These are phyloP conservation scores for Chelon labrosus DNA, from an alignment of 2,797 vertebrate genomes.

Conservation along the genomic window DNA sequence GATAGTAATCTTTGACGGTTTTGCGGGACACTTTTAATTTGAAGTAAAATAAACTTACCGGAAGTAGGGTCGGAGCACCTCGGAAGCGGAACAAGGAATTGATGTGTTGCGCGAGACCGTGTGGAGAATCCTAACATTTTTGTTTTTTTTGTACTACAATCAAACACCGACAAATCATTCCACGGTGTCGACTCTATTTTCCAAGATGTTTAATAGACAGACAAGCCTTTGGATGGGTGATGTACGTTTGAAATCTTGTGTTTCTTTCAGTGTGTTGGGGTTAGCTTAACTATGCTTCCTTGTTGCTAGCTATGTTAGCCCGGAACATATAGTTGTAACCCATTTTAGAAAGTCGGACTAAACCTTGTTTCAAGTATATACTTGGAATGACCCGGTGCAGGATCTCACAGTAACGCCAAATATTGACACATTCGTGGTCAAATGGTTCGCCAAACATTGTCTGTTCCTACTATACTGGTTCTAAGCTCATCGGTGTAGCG, in stretches of 20 bases:
- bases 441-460: not conserved
- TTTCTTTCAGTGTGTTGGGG: not conserved
- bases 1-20: no score
- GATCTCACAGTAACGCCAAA: rapidly evolving
- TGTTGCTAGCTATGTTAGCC: slow-evolving; percentile 30
- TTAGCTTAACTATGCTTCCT: slow-evolving; percentile 41
- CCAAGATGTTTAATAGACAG: slow-evolving; percentile 87
- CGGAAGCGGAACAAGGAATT: slow-evolving; percentile 9
- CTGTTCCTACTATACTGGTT: not conserved
- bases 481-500: not conserved
- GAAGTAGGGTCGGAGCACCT: not conserved
- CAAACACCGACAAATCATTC: rapidly evolving
- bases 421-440: rapidly evolving
- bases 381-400: rapidly evolving
- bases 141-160: not conserved
- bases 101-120: not conserved
- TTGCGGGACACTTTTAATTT: no score
- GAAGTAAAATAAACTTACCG: no score
- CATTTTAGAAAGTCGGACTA: not conserved
- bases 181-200: rapidly evolving
- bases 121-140: slow-evolving; percentile 6
- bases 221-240: slow-evolving; percentile 90
- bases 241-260: slow-evolving; percentile 68
- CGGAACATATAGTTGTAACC: not conserved
- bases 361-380: rapidly evolving